phyloP scores from a whole-genome alignment of 2,113 vertebrate genomes.

The Gymnocephalus cernua region DNA sequence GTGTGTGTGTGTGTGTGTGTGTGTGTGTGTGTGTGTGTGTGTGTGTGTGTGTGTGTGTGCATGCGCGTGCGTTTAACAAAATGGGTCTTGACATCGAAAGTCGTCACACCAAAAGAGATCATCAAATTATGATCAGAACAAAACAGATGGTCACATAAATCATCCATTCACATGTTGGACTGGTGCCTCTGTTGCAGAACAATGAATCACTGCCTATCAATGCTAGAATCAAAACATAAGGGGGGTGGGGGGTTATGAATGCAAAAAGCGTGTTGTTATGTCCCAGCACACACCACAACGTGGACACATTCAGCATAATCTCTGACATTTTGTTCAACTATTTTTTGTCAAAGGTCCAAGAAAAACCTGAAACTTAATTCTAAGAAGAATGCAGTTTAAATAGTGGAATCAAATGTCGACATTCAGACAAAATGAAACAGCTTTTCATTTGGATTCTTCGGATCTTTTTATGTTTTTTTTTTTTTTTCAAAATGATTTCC shows the following conservation, averaged over 20 bases:
- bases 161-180: constrained; percentile 77
- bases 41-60: background rate
- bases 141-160: constrained; percentile 81
- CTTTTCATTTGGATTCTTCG: background rate
- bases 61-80: constrained; percentile 13
- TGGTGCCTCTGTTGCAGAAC: constrained; percentile 70
- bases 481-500: background rate
- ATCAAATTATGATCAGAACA: constrained; percentile 77
- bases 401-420: background rate
- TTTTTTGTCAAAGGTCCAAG: background rate
- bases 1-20: constrained; percentile 4
- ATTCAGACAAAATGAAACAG: background rate
- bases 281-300: background rate
- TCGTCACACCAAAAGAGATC: constrained; percentile 68
- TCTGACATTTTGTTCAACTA: background rate
- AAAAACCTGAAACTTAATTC: background rate
- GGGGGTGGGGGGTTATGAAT: constrained; percentile 43
- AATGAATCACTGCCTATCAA: constrained; percentile 77
- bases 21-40: constrained; percentile 8
- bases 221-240: constrained; percentile 67
- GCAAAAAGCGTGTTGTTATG: constrained; percentile 46
- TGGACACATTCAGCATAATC: background rate
- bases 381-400: background rate
- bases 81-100: constrained; percentile 63
- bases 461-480: background rate